Percentiles rank a stretch among this genome's conserved stretches.
Evolutionary conservation across 2,797 vertebrate species (phyloP).

Genomic region (Periophthalmus magnuspinnatus): DNA sequence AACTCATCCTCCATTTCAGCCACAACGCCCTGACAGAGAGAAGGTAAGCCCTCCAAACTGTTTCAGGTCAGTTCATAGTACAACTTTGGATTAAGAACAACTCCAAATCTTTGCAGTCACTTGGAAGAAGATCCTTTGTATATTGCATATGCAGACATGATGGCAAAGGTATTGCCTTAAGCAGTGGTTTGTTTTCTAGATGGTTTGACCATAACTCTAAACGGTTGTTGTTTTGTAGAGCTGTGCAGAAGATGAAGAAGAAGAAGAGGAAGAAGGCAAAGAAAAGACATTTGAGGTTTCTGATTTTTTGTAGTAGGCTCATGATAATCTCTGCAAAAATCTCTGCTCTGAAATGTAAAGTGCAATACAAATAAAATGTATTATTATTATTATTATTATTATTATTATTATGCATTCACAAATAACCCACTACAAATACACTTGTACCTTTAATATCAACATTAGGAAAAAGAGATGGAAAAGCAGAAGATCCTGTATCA

Average conservation of each 20-base stretch:
- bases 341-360: too few relatives aligned
- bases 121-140: conserved; percentile 93
- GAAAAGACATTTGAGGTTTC: conserved; percentile 95
- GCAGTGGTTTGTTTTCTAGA: background rate
- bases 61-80: background rate
- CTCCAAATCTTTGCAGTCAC: conserved; percentile 72
- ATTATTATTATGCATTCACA: too few relatives aligned
- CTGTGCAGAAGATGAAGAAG: conserved; percentile 85
- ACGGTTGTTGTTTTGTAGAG: conserved; percentile 66
- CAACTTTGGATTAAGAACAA: background rate
- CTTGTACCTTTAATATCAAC: background rate
- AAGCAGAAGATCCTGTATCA: conserved; percentile 98
- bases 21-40: conserved; percentile 94
- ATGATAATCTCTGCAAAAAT: too few relatives aligned
- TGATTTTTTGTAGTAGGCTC: background rate
- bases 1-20: conserved; percentile 98
- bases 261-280: conserved; percentile 90
- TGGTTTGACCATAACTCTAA: background rate
- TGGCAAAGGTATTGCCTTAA: conserved; percentile 88
- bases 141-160: conserved; percentile 97
- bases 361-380: too few relatives aligned
- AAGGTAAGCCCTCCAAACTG: conserved; percentile 73
- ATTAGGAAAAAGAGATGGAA: conserved; percentile 98
- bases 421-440: background rate
- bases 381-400: too few relatives aligned